Evolutionary conservation across 1,140 invertebrate species (phyloP).

Genomic region (Neodiprion fabricii): DNA sequence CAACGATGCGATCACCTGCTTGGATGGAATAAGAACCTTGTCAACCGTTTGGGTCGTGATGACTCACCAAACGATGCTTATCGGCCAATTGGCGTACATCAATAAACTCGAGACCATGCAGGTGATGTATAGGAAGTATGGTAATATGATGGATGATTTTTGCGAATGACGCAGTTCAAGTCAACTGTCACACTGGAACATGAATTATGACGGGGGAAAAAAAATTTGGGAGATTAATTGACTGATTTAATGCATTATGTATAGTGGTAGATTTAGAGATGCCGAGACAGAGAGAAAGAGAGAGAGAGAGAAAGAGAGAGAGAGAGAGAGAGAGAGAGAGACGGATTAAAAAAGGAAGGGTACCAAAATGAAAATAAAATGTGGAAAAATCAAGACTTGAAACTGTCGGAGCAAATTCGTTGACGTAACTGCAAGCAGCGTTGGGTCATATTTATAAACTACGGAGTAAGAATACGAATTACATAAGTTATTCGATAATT

Average conservation of each 20-base stretch:
- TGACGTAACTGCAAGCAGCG: too few relatives aligned
- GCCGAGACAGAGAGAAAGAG: background rate
- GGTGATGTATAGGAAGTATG: background rate
- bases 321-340: background rate
- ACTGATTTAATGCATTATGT: too few relatives aligned
- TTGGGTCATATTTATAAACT: too few relatives aligned
- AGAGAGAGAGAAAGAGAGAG: background rate
- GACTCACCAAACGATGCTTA: slow-evolving; percentile 22
- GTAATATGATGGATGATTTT: background rate
- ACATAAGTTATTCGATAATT: too few relatives aligned
- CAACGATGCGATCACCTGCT: slow-evolving; percentile 15
- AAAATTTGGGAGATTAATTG: too few relatives aligned
- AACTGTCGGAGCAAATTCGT: too few relatives aligned
- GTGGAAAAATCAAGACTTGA: background rate
- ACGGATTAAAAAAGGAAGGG: background rate
- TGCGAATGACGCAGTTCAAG: background rate
- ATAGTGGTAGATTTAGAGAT: too few relatives aligned
- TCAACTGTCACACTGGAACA: too few relatives aligned
- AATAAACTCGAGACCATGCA: slow-evolving; percentile 18
- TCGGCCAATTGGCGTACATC: slow-evolving; percentile 12
- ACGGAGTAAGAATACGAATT: too few relatives aligned
- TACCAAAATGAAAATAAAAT: background rate
- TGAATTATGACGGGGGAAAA: too few relatives aligned
- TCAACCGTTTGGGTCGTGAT: slow-evolving; percentile 21
- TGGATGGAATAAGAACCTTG: slow-evolving; percentile 15